A percentile compares a stretch with the other conserved stretches of the same genome.
Conservation (phyloP, 2,888 invertebrate species). For the Oscheius sp. region DNA sequence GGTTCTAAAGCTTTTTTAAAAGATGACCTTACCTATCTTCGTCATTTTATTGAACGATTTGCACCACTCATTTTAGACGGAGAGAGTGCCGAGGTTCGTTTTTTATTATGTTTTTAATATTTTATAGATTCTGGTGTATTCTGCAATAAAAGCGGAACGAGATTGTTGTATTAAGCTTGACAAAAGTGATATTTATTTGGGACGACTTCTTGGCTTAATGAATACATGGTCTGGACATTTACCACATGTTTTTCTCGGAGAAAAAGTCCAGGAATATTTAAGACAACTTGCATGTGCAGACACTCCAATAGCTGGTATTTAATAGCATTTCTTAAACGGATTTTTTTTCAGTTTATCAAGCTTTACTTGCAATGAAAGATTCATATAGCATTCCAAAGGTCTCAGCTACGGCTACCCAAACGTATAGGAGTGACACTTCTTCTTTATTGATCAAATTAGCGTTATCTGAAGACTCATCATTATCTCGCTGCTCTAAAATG, state of each 20-base stretch:
- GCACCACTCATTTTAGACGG: constrained; percentile 19
- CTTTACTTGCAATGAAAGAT: not conserved
- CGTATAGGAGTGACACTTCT: not conserved
- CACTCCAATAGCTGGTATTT: not conserved
- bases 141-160: not conserved
- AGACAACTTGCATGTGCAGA: not conserved
- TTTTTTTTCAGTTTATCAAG: not conserved
- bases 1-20: constrained; percentile 7
- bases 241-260: constrained; percentile 2
- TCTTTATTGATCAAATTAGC: not conserved
- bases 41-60: constrained; percentile 29
- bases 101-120: not conserved
- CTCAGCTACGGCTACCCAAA: not conserved
- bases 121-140: constrained; percentile 2
- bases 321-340: not conserved
- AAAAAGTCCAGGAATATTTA: not conserved
- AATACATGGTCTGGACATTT: not conserved
- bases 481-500: constrained; percentile 5
- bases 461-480: not conserved
- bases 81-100: constrained; percentile 7
- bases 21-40: not conserved
- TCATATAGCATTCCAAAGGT: constrained; percentile 2
- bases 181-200: not conserved
- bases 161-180: not conserved
- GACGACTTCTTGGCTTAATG: not conserved